These are phyloP conservation scores for Athetis lepigone DNA, from an alignment of 2,888 invertebrate genomes.

Conservation along the genomic window DNA sequence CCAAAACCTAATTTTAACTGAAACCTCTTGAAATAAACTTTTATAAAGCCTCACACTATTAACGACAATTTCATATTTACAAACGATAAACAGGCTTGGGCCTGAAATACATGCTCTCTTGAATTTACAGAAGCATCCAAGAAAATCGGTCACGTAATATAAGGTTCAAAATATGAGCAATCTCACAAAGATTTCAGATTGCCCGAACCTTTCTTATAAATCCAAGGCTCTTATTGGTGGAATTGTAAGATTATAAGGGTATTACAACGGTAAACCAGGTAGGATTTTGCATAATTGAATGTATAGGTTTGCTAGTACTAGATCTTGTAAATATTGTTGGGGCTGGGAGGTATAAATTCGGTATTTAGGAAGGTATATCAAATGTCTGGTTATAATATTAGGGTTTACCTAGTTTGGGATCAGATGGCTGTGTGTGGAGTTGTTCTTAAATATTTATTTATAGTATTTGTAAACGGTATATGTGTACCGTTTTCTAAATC, in stretches of 20 bases:
- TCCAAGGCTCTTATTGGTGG: constrained; percentile 41
- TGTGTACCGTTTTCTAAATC: too few species aligned
- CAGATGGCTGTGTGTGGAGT: too few species aligned
- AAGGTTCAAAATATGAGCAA: constrained; percentile 57
- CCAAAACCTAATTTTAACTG: too few species aligned
- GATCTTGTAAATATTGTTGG: constrained; percentile 8
- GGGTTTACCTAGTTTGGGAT: too few species aligned
- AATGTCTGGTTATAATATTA: too few species aligned
- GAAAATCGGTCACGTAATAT: constrained; percentile 47
- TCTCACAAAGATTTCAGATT: constrained; percentile 39
- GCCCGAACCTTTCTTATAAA: constrained; percentile 27
- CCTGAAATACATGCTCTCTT: constrained; percentile 16
- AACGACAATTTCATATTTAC: constrained; percentile 29
- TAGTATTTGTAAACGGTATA: too few species aligned
- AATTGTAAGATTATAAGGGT: constrained; percentile 56
- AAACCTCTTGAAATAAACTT: neutral
- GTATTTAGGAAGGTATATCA: too few species aligned
- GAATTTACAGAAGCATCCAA: constrained; percentile 31
- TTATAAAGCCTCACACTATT: neutral
- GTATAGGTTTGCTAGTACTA: constrained; percentile 12
- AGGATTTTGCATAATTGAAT: constrained; percentile 60
- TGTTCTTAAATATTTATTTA: too few species aligned
- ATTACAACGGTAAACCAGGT: constrained; percentile 48
- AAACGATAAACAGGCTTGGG: constrained; percentile 30
- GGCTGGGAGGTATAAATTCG: too few species aligned